Evolutionary conservation across 2,797 vertebrate species (phyloP).

Genomic region (Enteromius afrohamiltoni): DNA sequence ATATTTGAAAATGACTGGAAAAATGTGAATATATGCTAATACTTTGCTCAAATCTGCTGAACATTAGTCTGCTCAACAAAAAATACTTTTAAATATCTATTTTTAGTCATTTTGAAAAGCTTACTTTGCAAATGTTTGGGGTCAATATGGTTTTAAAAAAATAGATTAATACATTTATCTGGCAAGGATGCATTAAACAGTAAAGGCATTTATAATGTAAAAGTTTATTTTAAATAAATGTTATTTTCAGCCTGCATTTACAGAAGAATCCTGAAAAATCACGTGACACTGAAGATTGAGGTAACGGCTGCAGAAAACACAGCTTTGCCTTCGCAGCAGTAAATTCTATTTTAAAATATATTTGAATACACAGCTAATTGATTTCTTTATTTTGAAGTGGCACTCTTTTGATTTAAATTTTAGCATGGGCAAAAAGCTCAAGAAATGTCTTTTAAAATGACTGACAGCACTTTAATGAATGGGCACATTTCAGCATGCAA

Average conservation of each 20-base stretch:
- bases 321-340: background rate
- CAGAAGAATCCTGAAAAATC: background rate
- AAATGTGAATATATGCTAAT: background rate
- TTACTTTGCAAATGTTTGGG: background rate
- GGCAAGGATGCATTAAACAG: background rate
- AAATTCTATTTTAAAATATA: background rate
- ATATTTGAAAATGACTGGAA: background rate
- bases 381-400: background rate
- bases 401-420: conserved; percentile 5
- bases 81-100: background rate
- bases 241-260: background rate
- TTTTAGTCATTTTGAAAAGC: background rate
- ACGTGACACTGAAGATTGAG: background rate
- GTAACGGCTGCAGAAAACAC: background rate
- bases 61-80: background rate
- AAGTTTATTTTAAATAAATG: background rate
- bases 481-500: conserved; percentile 39
- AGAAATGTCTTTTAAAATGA: conserved; percentile 45
- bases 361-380: background rate
- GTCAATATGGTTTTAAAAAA: background rate
- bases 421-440: conserved; percentile 28
- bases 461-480: conserved; percentile 52
- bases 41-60: background rate
- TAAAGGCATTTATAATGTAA: background rate
- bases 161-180: background rate